Conservation (phyloP, 2,797 vertebrate species). For the Galagoides demidoff region DNA sequence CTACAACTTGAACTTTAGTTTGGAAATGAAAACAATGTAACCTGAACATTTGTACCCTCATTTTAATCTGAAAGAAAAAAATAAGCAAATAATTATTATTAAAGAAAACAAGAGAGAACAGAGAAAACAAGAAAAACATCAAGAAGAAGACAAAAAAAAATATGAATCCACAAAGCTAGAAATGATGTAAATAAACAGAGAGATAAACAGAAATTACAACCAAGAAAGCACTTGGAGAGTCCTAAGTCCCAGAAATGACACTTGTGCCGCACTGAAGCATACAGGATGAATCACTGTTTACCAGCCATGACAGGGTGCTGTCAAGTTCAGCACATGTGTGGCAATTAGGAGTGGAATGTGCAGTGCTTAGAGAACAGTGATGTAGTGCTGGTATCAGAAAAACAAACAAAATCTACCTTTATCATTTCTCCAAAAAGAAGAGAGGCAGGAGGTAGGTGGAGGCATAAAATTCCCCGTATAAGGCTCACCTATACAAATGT, state of each 20-base stretch:
- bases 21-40: no score
- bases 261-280: slow-evolving; percentile 4
- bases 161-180: background rate
- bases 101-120: background rate
- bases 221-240: background rate
- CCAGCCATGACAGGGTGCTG: slow-evolving; percentile 25
- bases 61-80: no score
- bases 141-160: background rate
- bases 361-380: background rate
- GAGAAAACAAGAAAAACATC: background rate
- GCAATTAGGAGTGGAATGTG: slow-evolving; percentile 41
- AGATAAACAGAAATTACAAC: slow-evolving; percentile 36
- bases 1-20: no score
- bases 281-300: slow-evolving; percentile 28
- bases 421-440: background rate
- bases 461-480: background rate
- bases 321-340: slow-evolving; percentile 16
- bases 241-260: slow-evolving; percentile 15
- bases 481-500: slow-evolving; percentile 36
- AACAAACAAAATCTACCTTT: background rate
- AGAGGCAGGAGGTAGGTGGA: background rate
- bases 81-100: no score
- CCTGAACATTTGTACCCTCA: no score
- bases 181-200: background rate
- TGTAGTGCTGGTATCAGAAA: background rate